Percentiles rank a stretch among this genome's conserved stretches.
These are phyloP conservation scores for Spinibarbus caldwelli DNA, from an alignment of 2,797 vertebrate genomes.

Conservation along the genomic window DNA sequence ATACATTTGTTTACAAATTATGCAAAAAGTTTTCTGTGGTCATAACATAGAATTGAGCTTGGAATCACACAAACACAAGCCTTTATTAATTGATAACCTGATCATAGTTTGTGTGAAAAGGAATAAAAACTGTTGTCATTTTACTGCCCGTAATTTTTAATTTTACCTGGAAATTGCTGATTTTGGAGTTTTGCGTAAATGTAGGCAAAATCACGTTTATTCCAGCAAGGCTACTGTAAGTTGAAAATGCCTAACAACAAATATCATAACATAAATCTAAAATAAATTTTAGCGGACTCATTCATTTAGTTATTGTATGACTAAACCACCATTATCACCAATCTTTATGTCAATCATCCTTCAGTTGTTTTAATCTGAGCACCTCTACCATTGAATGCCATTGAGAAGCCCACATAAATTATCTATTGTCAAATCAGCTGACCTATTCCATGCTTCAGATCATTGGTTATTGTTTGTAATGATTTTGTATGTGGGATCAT, in stretches of 20 bases:
- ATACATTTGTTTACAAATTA: neutral
- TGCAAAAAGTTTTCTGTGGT: neutral
- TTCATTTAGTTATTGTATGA: neutral
- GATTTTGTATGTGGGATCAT: neutral
- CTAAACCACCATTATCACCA: neutral
- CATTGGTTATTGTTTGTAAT: conserved; percentile 27
- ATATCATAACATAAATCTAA: neutral
- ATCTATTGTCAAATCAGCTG: neutral
- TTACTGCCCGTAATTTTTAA: neutral
- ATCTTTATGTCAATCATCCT: neutral
- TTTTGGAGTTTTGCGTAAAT: neutral
- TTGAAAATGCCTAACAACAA: neutral
- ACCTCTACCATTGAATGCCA: neutral
- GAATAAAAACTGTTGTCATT: neutral
- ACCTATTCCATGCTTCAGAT: neutral
- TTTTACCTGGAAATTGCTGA: neutral
- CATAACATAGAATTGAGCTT: neutral
- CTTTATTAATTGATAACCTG: too few species aligned
- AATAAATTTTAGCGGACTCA: neutral
- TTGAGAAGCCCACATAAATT: conserved; percentile 4
- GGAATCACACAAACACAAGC: too few species aligned
- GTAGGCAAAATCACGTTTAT: neutral
- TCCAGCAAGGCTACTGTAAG: neutral
- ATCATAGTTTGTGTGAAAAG: neutral
- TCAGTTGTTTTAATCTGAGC: neutral